Evolutionary conservation across 2,797 vertebrate species (phyloP), one percentile per base, ranked within the genome.

Genomic region (Sparidentex hasta): DNA sequence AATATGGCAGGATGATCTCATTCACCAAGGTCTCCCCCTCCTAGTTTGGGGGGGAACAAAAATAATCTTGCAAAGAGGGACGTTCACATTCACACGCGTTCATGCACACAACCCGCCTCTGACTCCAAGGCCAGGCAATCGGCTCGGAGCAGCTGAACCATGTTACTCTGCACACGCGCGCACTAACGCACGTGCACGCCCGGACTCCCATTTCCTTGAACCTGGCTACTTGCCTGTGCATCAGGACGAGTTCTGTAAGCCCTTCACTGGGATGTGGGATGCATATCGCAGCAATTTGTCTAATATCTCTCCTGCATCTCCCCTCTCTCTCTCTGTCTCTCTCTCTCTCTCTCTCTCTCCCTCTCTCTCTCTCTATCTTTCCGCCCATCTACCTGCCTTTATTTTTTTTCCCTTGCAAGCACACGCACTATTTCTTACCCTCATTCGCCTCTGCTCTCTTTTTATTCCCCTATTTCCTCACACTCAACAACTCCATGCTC

Each of bases 51-150:
- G 80, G 79, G 77, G 84, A 85, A 83, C 82, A 86, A 87, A 93
- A 91, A 91, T 89, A 92, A 92, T 92, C 91, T 91, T 81, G 84
- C 87, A 93, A 93, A 90, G 83, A 93, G 86, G 83, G 82, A 81
- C 74, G 51, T 89, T 85, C 75, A 68, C 81, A 85, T 90, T 88
- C 81, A 90, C 85, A 85, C 61, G 69, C 88, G 73, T 87, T 91
- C 86, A 72, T 84, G 83, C 87, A 88, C 82, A 78, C 80, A 76
- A 71, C 58, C 88, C 46, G 66, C 57, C 82, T 83, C 78, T 77
- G 74, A 84, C 70, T 88, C 76, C 78, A 90, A 90, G 88, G 88
- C 91, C 86, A 73, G 81, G 80, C 84, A 82, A 87, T 87, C 90
- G 90, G 84, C 83, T 91, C 78, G 81, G 65, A 88, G 84, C 87